Percentiles rank a stretch among this genome's conserved stretches.
Conservation (phyloP, 2,888 invertebrate genomes). For the Drosophila quinaria region DNA sequence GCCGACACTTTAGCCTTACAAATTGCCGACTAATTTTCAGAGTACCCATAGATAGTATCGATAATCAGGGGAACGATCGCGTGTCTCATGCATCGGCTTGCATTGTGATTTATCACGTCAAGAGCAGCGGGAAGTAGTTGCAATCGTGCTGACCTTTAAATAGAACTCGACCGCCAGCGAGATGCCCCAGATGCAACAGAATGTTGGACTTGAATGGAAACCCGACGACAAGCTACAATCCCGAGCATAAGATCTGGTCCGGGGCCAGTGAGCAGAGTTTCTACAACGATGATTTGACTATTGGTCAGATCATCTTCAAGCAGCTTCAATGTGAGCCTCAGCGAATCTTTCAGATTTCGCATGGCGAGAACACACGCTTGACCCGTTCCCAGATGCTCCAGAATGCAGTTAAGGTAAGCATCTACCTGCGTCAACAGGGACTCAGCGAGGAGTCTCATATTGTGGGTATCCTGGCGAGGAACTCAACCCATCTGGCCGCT, state of each 20-base stretch:
- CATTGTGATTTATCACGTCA: slow-evolving; percentile 12
- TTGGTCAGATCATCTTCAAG: slow-evolving; percentile 71
- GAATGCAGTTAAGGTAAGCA: slow-evolving; percentile 64
- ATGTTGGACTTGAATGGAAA: slow-evolving; percentile 61
- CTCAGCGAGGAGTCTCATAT: slow-evolving; percentile 63
- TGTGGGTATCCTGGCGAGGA: slow-evolving; percentile 73
- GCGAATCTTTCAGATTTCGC: slow-evolving; percentile 71
- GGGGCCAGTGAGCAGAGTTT: slow-evolving; percentile 46
- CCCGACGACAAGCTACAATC: slow-evolving; percentile 52
- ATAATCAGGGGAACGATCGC: slow-evolving; percentile 41
- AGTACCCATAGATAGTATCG: slow-evolving; percentile 15
- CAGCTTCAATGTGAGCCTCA: slow-evolving; percentile 62
- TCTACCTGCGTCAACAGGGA: slow-evolving; percentile 53
- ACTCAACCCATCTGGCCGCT: slow-evolving; percentile 70
- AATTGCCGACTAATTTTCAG: slow-evolving; percentile 59
- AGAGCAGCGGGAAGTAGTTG: slow-evolving; percentile 8
- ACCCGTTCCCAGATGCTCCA: slow-evolving; percentile 61
- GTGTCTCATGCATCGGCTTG: slow-evolving; percentile 43
- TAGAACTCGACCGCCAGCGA: slow-evolving; percentile 10
- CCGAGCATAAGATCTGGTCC: slow-evolving; percentile 59
- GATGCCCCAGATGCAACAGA: slow-evolving; percentile 36
- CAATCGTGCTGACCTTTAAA: slow-evolving; percentile 43
- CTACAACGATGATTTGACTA: slow-evolving; percentile 69
- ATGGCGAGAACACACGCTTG: slow-evolving; percentile 61
- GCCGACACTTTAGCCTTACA: slow-evolving; percentile 57